Evolutionary conservation across 2,888 invertebrate species (phyloP).

Genomic region (Lobophora halterata): DNA sequence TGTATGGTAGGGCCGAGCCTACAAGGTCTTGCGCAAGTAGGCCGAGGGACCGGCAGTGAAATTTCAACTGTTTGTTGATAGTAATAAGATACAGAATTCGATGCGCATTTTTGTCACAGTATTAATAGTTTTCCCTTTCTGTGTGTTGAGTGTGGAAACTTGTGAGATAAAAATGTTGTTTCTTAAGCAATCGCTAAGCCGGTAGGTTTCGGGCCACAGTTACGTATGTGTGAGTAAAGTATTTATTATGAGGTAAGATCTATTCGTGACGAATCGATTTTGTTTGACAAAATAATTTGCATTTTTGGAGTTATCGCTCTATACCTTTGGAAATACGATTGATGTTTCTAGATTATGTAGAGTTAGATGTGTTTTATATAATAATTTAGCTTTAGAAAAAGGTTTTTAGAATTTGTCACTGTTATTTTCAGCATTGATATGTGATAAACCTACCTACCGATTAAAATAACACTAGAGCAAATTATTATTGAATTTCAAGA

Average conservation of each 20-base stretch:
- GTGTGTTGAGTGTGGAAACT: slow-evolving; percentile 27
- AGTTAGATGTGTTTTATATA: no score
- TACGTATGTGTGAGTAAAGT: slow-evolving; percentile 16
- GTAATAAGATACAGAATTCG: slow-evolving; percentile 17
- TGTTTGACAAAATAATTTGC: slow-evolving; percentile 11
- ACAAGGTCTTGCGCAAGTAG: slow-evolving; percentile 16
- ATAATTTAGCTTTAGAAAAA: no score
- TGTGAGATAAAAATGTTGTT: slow-evolving; percentile 15
- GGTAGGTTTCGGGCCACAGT: slow-evolving; percentile 15
- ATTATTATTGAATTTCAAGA: no score
- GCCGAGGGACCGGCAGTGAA: slow-evolving; percentile 10
- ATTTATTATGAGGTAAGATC: slow-evolving; percentile 11
- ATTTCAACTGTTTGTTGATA: slow-evolving; percentile 24
- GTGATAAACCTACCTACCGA: no score
- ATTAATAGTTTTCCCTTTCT: slow-evolving; percentile 28
- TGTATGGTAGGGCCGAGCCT: slow-evolving; percentile 5
- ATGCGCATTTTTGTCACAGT: slow-evolving; percentile 25
- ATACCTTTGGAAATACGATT: slow-evolving; percentile 6
- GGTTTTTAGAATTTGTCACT: no score
- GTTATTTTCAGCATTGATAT: no score
- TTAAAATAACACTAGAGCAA: no score
- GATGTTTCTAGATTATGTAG: no score
- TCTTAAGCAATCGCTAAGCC: slow-evolving; percentile 7
- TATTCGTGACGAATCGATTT: not conserved
- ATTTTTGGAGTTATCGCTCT: not conserved